These are phyloP conservation scores for Melieria crassipennis DNA, from an alignment of 2,888 invertebrate species.

Conservation along the genomic window DNA sequence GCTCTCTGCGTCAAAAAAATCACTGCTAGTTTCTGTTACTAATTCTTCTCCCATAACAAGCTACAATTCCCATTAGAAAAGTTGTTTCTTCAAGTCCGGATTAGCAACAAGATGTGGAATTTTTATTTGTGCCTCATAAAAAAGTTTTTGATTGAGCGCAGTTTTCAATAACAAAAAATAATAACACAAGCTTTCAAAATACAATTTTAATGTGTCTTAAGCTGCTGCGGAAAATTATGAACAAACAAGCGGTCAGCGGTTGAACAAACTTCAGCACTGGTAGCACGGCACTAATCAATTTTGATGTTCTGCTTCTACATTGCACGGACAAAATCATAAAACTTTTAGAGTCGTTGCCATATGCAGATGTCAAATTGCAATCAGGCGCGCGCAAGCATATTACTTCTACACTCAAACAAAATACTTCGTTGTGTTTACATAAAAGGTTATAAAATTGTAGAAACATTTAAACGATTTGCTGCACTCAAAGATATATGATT, in stretches of 20 bases:
- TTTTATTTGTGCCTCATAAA: too few relatives aligned
- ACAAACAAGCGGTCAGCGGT: neutral
- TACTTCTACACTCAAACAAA: too few relatives aligned
- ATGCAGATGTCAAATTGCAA: conserved; percentile 5
- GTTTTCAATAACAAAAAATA: neutral
- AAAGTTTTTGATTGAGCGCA: neutral
- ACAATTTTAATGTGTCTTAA: neutral
- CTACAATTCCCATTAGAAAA: too few relatives aligned
- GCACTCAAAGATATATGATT: too few relatives aligned
- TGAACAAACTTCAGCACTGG: neutral
- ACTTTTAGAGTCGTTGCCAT: conserved; percentile 1
- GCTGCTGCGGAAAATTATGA: neutral
- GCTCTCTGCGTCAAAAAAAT: too few relatives aligned
- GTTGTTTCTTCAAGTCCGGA: too few relatives aligned
- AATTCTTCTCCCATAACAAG: too few relatives aligned
- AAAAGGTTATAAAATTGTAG: too few relatives aligned
- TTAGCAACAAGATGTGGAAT: too few relatives aligned
- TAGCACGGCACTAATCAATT: neutral
- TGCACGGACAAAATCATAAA: conserved; percentile 12
- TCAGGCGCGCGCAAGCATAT: neutral
- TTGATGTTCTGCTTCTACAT: conserved; percentile 1
- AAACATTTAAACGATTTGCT: too few relatives aligned
- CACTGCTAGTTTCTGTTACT: too few relatives aligned
- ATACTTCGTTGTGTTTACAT: too few relatives aligned
- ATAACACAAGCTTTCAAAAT: neutral